Evolutionary conservation across 2,888 invertebrate species (phyloP), one percentile per base, ranked within the genome.

Genomic region (Drosophila anomalata): DNA sequence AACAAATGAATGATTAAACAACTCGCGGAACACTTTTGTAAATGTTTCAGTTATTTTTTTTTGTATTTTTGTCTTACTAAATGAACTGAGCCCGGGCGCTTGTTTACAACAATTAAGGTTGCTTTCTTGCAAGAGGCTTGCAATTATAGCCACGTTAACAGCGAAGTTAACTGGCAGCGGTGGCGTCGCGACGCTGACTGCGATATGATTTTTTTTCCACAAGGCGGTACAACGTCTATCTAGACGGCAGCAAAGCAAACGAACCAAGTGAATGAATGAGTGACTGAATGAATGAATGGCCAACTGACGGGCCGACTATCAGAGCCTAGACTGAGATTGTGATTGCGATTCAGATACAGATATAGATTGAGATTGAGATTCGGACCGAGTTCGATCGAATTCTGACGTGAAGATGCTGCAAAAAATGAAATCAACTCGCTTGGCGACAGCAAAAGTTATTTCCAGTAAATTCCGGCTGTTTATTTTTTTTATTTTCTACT

Each of bases 81-180:
- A 47, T 48, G 74, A 74, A 78, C 88, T 75, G 85, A 88, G 77
- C 87, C 76, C 80, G 85, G 78, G 75, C 81, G 79, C 78, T 74
- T 85, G 84, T 87, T 90, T 87, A 87, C 78, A 89, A 82, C 88
- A 90, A 90, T 89, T 90, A 88, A 90, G 79, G 76, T 74, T 76
- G 79, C 77, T 79, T 71, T 75, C 79, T 39, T 57, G 85, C 44
- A 44, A 22, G 44, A 76, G 70, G 33, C 62, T 77, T 73, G 77
- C 86, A 85, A 79, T 88, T 88, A 84, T 76, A 84, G 84, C 75
- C 81, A 81, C 79, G 87, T 84, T 87, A 84, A 75, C 73, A 77
- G 68, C 74, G 65, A 66, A 60, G 68, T 59, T 58, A 54, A 51
- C 66, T 66, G 66, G 12, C 52, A 51, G 46, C 57, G 42, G 17